Percentiles rank a stretch among this genome's conserved stretches.
Conservation (phyloP, 2,113 vertebrate species). For the Dromiciops gliroides region DNA sequence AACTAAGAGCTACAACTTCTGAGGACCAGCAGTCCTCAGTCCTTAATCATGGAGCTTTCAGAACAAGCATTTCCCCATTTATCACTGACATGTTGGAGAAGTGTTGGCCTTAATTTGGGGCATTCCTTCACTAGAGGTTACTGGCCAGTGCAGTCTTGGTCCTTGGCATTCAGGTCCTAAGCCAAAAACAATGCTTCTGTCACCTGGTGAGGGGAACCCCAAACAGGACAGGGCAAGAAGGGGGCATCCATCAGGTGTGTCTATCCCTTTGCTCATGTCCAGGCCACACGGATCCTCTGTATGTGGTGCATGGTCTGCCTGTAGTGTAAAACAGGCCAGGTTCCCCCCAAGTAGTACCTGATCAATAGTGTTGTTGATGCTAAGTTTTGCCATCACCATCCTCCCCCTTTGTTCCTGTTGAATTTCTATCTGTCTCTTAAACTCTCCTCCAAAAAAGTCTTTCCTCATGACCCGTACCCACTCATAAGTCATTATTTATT, state of each 20-base stretch:
- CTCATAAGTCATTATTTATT: too few species aligned
- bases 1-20: background rate
- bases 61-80: background rate
- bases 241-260: background rate
- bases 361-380: background rate
- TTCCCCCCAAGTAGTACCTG: background rate
- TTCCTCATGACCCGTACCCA: background rate
- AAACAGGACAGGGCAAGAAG: background rate
- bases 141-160: background rate
- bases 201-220: background rate
- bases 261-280: background rate
- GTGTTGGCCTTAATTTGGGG: background rate
- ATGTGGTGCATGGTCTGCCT: background rate
- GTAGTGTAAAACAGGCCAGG: background rate
- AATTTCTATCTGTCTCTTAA: background rate
- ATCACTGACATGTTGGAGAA: background rate
- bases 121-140: background rate
- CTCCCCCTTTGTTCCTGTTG: background rate
- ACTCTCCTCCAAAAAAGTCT: background rate
- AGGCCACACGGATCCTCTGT: too few species aligned
- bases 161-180: background rate
- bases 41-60: background rate
- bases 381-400: background rate
- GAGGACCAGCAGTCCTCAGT: background rate
- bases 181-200: background rate